Evolutionary conservation across 1,140 invertebrate species (phyloP).

Genomic region (Trichoplusia ni): DNA sequence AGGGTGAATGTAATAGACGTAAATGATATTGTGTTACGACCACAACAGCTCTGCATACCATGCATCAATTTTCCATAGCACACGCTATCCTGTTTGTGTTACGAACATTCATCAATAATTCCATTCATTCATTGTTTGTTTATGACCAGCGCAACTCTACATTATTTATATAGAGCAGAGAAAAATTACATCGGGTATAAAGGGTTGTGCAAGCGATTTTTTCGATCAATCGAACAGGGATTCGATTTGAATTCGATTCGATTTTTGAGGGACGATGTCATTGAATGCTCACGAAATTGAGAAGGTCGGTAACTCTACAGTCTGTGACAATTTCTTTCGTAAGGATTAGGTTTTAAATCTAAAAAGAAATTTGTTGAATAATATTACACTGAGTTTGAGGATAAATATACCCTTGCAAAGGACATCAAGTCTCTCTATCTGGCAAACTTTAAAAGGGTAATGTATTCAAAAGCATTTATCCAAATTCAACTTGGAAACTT

Average conservation of each 20-base stretch:
- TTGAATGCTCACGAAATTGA: too few relatives aligned
- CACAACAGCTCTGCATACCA: not conserved
- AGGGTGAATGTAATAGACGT: too few relatives aligned
- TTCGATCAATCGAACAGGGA: not conserved
- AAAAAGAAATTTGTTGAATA: not conserved
- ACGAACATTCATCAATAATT: slow-evolving; percentile 18
- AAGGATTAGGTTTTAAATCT: not conserved
- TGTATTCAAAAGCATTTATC: slow-evolving; percentile 11
- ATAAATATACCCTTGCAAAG: too few relatives aligned
- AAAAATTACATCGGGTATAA: not conserved
- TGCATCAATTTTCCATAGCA: not conserved
- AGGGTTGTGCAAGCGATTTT: not conserved
- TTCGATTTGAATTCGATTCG: too few relatives aligned
- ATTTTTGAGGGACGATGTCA: too few relatives aligned
- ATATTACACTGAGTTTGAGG: too few relatives aligned
- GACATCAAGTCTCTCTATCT: too few relatives aligned
- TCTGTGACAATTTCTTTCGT: not conserved
- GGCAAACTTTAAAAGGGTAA: slow-evolving; percentile 6
- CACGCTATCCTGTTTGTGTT: slow-evolving; percentile 18
- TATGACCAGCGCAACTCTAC: not conserved
- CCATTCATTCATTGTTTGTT: slow-evolving; percentile 29
- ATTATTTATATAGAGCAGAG: slow-evolving; percentile 3
- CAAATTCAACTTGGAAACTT: not conserved
- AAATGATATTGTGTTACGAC: not conserved
- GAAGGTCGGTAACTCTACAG: not conserved